Evolutionary conservation across 2,113 vertebrate genomes (phyloP).

Genomic region (Tupaia tana): DNA sequence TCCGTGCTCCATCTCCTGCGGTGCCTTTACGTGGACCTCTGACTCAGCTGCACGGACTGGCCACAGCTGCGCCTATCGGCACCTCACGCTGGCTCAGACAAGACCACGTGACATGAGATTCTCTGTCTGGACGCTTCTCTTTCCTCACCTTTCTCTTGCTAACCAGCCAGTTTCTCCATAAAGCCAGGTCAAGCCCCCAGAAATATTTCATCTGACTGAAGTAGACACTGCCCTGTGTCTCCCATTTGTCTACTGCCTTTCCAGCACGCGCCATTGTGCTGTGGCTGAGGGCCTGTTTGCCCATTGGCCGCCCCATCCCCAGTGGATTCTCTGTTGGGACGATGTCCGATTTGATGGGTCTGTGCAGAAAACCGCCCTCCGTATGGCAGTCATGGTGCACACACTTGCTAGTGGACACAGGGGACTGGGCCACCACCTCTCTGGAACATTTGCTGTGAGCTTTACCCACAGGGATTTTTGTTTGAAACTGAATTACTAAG

Average conservation of each 20-base stretch:
- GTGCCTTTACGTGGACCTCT: neutral
- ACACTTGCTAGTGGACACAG: neutral
- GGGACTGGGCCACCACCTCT: rapidly evolving
- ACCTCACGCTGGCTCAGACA: rapidly evolving
- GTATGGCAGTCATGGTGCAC: too few species aligned
- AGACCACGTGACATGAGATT: neutral
- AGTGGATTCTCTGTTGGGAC: rapidly evolving
- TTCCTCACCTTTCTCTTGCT: neutral
- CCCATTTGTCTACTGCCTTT: rapidly evolving
- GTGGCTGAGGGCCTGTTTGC: neutral
- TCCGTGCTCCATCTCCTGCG: too few species aligned
- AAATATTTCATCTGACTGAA: rapidly evolving
- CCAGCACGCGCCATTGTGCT: rapidly evolving
- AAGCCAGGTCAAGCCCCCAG: too few species aligned
- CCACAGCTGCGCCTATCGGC: rapidly evolving
- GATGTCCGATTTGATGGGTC: neutral
- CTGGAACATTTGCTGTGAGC: too few species aligned
- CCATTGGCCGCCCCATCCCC: too few species aligned
- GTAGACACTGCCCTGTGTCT: rapidly evolving
- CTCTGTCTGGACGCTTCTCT: too few species aligned
- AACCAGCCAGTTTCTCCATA: neutral
- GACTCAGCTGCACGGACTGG: neutral
- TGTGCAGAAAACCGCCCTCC: neutral
- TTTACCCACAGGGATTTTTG: neutral
- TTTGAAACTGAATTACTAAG: neutral